Evolutionary conservation across 2,113 vertebrate genomes (phyloP).

Genomic region (Centropus unirufus): DNA sequence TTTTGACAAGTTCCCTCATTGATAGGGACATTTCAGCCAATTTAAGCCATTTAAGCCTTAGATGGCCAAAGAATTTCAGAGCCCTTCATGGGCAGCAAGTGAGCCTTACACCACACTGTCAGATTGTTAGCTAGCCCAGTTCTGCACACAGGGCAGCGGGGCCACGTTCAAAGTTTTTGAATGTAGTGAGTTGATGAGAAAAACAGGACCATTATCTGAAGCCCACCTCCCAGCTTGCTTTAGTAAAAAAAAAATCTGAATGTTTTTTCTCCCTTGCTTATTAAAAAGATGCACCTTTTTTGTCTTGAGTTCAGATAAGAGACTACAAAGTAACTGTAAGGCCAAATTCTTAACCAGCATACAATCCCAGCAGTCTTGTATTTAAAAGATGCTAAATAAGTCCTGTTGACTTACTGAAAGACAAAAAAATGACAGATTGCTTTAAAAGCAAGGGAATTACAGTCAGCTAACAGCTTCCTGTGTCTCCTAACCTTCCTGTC

Average conservation of each 20-base stretch:
- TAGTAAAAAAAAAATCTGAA: background rate
- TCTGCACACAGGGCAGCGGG: background rate
- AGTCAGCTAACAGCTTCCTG: background rate
- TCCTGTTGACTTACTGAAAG: background rate
- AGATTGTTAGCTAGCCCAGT: background rate
- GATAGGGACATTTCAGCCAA: background rate
- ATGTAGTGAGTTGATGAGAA: background rate
- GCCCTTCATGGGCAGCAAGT: background rate
- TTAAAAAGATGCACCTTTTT: background rate
- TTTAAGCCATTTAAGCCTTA: background rate
- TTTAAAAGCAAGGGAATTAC: constrained; percentile 7
- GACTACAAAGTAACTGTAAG: background rate
- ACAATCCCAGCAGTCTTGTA: background rate
- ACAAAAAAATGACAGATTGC: background rate
- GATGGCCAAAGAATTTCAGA: background rate
- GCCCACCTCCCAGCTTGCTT: background rate
- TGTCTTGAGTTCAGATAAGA: background rate
- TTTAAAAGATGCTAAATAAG: background rate
- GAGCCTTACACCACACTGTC: background rate
- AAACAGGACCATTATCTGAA: background rate
- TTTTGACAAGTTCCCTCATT: background rate
- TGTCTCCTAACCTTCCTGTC: constrained; percentile 37
- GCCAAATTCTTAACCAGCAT: background rate
- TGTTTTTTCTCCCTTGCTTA: background rate
- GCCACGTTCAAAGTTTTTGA: background rate